Evolutionary conservation across 2,113 vertebrate species (phyloP).

Genomic region (Tyrannus savana): DNA sequence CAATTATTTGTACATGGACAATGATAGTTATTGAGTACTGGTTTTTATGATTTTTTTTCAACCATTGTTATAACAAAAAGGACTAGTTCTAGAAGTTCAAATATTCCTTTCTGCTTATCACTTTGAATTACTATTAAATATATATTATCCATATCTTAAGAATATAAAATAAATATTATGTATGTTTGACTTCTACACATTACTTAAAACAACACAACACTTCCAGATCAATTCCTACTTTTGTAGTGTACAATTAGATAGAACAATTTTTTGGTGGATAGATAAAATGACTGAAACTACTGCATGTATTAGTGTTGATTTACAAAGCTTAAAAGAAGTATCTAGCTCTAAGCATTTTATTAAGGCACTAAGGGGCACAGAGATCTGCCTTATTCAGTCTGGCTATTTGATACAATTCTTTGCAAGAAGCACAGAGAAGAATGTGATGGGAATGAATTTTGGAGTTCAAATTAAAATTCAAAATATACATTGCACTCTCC

Average conservation of each 20-base stretch:
- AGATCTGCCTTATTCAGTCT: not conserved
- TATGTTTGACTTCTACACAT: not conserved
- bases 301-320: not conserved
- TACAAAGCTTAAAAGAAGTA: not conserved
- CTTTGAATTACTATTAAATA: not conserved
- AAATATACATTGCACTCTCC: slow-evolving; percentile 30
- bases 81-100: not conserved
- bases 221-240: not conserved
- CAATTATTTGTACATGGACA: not conserved
- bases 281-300: not conserved
- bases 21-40: not conserved
- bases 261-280: not conserved
- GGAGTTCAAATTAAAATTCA: slow-evolving; percentile 28
- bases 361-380: not conserved
- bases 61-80: not conserved
- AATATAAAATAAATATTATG: not conserved
- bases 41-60: not conserved
- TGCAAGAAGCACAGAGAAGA: not conserved
- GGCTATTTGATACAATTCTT: not conserved
- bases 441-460: not conserved
- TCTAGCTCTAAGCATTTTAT: not conserved
- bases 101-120: not conserved
- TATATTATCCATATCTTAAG: not conserved
- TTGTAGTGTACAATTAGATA: not conserved
- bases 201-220: not conserved